A percentile compares a stretch with the other conserved stretches of the same genome.
Evolutionary conservation across 2,888 invertebrate species (phyloP).

Genomic region (Dasypolia templi): DNA sequence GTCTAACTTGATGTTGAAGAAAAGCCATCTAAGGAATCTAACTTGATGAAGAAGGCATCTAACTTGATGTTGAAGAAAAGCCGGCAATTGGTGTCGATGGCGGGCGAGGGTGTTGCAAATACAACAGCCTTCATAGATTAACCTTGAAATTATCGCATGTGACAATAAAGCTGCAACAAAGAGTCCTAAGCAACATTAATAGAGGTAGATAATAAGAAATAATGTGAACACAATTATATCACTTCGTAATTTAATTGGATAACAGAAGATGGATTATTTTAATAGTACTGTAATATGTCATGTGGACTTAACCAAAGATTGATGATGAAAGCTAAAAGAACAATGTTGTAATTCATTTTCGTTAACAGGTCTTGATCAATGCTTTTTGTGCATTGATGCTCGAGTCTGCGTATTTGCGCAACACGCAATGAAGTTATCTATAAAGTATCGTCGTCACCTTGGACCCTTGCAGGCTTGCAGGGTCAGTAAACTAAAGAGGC

Average conservation of each 20-base stretch:
- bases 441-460: background rate
- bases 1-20: constrained; percentile 40
- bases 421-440: background rate
- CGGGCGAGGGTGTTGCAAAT: constrained; percentile 14
- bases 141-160: constrained; percentile 12
- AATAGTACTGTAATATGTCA: background rate
- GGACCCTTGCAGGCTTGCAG: background rate
- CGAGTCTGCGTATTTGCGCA: too few species aligned
- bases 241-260: background rate
- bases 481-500: background rate
- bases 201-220: background rate
- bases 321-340: background rate
- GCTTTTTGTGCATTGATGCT: constrained; percentile 1
- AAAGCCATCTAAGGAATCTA: constrained; percentile 49
- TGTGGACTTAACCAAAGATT: constrained; percentile 17
- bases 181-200: background rate
- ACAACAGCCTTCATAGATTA: constrained; percentile 14
- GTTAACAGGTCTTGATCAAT: constrained; percentile 2
- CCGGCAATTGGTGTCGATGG: constrained; percentile 38
- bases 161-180: constrained; percentile 3
- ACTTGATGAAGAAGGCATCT: constrained; percentile 39
- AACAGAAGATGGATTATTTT: constrained; percentile 16
- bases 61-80: constrained; percentile 44
- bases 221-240: background rate
- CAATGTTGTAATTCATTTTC: background rate